These are phyloP conservation scores for Polypedilum vanderplanki DNA, from an alignment of 1,140 invertebrate genomes.

Conservation along the genomic window DNA sequence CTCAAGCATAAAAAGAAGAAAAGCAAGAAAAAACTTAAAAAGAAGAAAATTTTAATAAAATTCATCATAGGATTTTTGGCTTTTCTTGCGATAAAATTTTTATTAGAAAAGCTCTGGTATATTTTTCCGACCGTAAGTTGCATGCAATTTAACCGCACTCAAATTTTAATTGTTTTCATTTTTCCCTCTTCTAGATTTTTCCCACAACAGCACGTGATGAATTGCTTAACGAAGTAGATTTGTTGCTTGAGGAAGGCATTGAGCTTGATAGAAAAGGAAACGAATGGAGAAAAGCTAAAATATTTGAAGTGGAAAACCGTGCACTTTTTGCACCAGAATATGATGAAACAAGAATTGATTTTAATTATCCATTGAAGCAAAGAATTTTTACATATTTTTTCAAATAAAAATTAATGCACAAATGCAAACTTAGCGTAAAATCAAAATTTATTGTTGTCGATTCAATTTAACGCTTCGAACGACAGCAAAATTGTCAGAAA, in stretches of 20 bases:
- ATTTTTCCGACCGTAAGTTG: constrained; percentile 1
- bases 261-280: background rate
- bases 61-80: background rate
- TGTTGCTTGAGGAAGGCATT: background rate
- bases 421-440: too few species aligned
- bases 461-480: constrained; percentile 23
- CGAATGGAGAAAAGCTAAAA: background rate
- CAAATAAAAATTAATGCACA: too few species aligned
- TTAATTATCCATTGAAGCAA: background rate
- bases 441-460: constrained; percentile 15
- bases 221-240: background rate
- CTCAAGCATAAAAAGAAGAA: background rate
- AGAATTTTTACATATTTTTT: too few species aligned
- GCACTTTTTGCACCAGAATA: background rate
- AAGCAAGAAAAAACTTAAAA: background rate
- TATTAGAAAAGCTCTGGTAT: background rate
- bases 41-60: constrained; percentile 23
- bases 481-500: constrained; percentile 7
- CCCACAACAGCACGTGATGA: background rate
- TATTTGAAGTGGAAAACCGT: background rate
- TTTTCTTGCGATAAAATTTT: background rate
- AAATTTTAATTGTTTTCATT: background rate
- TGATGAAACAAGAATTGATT: background rate
- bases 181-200: background rate
- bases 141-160: background rate